Percentiles rank a stretch among this genome's conserved stretches.
These are phyloP conservation scores for Indicator maculatus DNA, from an alignment of 2,113 vertebrate species.

Conservation along the genomic window DNA sequence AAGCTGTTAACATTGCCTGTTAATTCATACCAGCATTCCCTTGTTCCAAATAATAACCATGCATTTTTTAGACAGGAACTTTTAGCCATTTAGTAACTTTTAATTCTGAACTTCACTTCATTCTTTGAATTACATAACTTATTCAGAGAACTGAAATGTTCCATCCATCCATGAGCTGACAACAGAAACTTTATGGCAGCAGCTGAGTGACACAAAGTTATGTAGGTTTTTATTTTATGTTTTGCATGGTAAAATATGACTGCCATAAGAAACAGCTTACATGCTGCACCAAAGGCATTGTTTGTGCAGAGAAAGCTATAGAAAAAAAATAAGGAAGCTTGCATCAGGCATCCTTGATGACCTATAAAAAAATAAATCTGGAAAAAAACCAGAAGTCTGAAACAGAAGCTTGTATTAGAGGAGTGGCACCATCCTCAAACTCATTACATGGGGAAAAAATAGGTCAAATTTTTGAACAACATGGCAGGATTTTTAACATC, in stretches of 20 bases:
- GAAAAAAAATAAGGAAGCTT: not conserved
- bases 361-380: not conserved
- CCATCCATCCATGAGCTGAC: not conserved
- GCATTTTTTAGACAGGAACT: not conserved
- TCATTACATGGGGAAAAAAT: not conserved
- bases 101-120: conserved; percentile 2
- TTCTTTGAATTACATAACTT: not conserved
- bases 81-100: not conserved
- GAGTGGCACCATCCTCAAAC: not conserved
- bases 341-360: not conserved
- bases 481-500: not conserved
- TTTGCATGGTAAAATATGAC: not conserved
- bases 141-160: not conserved
- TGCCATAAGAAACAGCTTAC: not conserved
- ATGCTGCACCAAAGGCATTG: not conserved
- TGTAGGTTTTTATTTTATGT: not conserved
- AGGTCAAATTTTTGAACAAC: not conserved
- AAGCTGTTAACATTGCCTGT: not conserved
- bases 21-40: not conserved
- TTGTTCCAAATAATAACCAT: not conserved
- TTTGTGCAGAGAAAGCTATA: not conserved
- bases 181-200: not conserved
- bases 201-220: not conserved
- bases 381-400: not conserved
- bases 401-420: not conserved